Conservation (phyloP, 2,113 vertebrate genomes). For the Neomonachus schauinslandi region DNA sequence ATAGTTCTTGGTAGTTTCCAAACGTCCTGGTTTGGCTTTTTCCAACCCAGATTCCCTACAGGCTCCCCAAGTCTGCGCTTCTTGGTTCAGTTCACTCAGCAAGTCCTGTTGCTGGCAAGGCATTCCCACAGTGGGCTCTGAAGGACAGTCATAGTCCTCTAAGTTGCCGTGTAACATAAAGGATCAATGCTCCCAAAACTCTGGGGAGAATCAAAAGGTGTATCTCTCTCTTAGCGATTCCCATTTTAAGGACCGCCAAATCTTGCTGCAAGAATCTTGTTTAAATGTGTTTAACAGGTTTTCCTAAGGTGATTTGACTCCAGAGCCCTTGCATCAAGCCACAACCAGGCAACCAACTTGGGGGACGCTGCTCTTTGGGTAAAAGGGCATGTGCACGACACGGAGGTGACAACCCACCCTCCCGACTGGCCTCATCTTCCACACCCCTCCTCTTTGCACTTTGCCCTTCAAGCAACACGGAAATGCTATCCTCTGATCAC, state of each 20-base stretch:
- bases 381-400: rapidly evolving
- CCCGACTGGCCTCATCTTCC: rapidly evolving
- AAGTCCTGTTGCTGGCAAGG: background rate
- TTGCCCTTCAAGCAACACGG: background rate
- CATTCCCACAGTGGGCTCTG: background rate
- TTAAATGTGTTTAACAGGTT: background rate
- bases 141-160: background rate
- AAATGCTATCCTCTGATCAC: no score
- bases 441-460: rapidly evolving
- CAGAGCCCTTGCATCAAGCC: background rate
- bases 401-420: rapidly evolving
- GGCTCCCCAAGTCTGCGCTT: background rate
- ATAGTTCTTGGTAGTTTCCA: background rate
- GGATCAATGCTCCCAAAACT: background rate
- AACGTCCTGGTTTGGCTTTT: background rate
- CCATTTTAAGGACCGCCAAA: background rate
- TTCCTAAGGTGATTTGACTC: background rate
- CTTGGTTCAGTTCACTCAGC: background rate
- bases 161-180: background rate
- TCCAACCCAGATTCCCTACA: background rate
- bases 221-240: background rate
- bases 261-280: background rate
- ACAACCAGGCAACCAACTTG: background rate
- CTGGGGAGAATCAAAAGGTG: background rate
- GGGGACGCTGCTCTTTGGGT: background rate